Evolutionary conservation across 2,797 vertebrate species (phyloP), one percentile per base, ranked within the genome.

Genomic region (Cossypha polioptera): DNA sequence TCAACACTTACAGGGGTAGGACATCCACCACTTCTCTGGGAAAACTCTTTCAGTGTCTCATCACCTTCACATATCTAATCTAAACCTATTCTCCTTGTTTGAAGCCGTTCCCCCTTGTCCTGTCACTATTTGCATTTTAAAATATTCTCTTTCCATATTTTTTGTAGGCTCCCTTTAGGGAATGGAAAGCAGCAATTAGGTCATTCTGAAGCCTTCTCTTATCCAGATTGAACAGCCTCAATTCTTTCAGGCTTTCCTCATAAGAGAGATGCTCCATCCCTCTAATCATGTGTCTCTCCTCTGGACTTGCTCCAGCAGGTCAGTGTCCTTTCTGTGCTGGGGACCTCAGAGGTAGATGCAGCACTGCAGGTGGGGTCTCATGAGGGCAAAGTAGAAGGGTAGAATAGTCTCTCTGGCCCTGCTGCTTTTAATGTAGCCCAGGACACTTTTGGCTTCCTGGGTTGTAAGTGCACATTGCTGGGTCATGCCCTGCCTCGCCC

Each of bases 391-490:
- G 14, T 2, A 47, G 42, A 45, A 38, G 20, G 22, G 7, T 3
- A 18, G n/a, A 69, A 31, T 16, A 9, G 10, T 9, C 8, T 76
- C 19, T 25, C 36, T 63, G 4, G 4, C 4, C 57, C 43, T 71
- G 28, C 28, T 77, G 25, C 36, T 40, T 69, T 78, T 31, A 10
- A 22, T 28, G 26, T 18, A 31, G 31, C 2, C 31, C 21, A 55
- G 42, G 31, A 31, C 5, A 19, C 0, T 0, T 13, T 35, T 63
- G 57, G 57, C 48, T 55, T 42, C n/a, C 50, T 55, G 25, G 48
- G 16, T 5, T 31, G 35, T 1, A 2, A 22, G 8, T 48, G 17
- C 63, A 1, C 6, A 0, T 47, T 3, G 29, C 31, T 31, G 42
- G 14, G 10, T 47, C n/a, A 3, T 19, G 24, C 69, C 13, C 78